Percentiles rank a stretch among this genome's conserved stretches.
Evolutionary conservation across 2,888 invertebrate species (phyloP).

Genomic region (Xylophagus ater): DNA sequence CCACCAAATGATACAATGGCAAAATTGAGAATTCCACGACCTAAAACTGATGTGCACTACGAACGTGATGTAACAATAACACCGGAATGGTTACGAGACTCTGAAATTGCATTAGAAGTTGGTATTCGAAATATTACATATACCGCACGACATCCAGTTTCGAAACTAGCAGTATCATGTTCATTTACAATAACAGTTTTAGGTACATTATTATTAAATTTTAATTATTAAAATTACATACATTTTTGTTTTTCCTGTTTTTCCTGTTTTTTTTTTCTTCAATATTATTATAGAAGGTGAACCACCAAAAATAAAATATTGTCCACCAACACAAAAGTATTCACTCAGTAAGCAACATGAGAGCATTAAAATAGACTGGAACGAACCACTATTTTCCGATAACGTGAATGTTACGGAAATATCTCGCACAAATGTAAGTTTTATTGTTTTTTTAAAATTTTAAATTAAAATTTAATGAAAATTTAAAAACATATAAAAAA

Average conservation of each 20-base stretch:
- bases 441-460: not conserved
- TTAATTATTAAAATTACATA: not conserved
- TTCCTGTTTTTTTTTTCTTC: not conserved
- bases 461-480: not conserved
- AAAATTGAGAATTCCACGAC: slow-evolving; percentile 42
- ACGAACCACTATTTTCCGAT: slow-evolving; percentile 41
- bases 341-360: slow-evolving; percentile 18
- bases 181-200: slow-evolving; percentile 18
- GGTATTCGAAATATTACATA: slow-evolving; percentile 43
- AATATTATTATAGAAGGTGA: slow-evolving; percentile 33
- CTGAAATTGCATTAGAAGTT: slow-evolving; percentile 40
- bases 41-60: slow-evolving; percentile 45
- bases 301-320: slow-evolving; percentile 40
- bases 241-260: not conserved
- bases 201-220: slow-evolving; percentile 11
- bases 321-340: slow-evolving; percentile 33
- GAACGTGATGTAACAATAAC: slow-evolving; percentile 40
- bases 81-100: slow-evolving; percentile 42
- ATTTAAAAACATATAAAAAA: not conserved
- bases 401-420: slow-evolving; percentile 40
- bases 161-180: slow-evolving; percentile 28
- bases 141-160: slow-evolving; percentile 41
- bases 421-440: slow-evolving; percentile 37
- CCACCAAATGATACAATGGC: slow-evolving; percentile 38
- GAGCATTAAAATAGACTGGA: slow-evolving; percentile 34